Percentiles rank a stretch among this genome's conserved stretches.
These are phyloP conservation scores for Benitochromis conjunctus DNA, from an alignment of 2,113 vertebrate genomes.

Conservation along the genomic window DNA sequence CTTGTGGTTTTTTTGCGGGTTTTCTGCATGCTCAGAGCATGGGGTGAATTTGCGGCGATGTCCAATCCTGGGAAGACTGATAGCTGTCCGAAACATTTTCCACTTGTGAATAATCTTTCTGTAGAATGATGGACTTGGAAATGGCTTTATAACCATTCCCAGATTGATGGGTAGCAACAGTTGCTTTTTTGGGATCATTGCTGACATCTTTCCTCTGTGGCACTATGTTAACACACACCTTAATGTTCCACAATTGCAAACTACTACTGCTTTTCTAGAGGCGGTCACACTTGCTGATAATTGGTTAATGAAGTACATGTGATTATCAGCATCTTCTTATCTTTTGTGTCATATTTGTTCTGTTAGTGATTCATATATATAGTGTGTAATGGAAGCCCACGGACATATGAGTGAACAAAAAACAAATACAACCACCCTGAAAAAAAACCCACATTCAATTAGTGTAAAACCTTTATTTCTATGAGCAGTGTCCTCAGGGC, in stretches of 20 bases:
- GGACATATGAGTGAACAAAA: neutral
- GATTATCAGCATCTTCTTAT: neutral
- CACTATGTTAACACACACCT: too few species aligned
- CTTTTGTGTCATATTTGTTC: rapidly evolving
- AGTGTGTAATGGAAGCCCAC: neutral
- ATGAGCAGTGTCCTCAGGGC: neutral
- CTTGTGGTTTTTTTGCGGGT: neutral
- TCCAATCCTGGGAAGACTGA: neutral
- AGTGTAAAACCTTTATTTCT: neutral
- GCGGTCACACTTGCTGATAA: neutral
- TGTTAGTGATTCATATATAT: neutral
- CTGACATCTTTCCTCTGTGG: neutral
- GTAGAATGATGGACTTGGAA: neutral
- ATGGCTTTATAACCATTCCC: neutral
- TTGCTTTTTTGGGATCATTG: neutral
- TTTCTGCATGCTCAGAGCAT: neutral
- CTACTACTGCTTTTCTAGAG: neutral
- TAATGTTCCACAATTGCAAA: neutral
- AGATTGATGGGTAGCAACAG: neutral
- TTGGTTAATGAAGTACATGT: neutral
- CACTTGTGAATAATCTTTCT: neutral
- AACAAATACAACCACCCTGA: neutral
- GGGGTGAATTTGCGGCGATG: rapidly evolving
- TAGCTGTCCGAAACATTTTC: rapidly evolving
- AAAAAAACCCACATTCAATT: neutral